Percentiles rank a stretch among this genome's conserved stretches.
phyloP scores from a whole-genome alignment of 2,888 invertebrate genomes.

The Euzetes globulus region DNA sequence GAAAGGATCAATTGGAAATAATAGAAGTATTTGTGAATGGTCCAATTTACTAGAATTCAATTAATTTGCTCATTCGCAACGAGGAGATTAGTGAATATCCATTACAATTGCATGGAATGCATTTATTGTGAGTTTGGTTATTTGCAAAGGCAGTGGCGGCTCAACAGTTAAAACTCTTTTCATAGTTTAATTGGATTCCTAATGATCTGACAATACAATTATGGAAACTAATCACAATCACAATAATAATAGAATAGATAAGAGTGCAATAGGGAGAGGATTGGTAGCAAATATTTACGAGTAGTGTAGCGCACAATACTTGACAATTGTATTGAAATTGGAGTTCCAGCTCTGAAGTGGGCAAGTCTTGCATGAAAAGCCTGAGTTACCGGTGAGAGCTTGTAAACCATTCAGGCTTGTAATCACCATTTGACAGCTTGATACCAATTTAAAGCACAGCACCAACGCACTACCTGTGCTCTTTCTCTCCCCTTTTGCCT shows the following conservation, averaged over 20 bases:
- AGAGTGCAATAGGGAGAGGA: neutral
- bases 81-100: neutral
- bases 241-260: neutral
- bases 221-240: slow-evolving; percentile 13
- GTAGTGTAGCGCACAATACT: slow-evolving; percentile 12
- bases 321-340: neutral
- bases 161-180: slow-evolving; percentile 14
- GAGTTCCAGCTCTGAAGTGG: neutral
- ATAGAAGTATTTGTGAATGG: too few relatives aligned
- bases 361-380: slow-evolving; percentile 10
- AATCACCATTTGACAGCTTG: slow-evolving; percentile 28
- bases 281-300: slow-evolving; percentile 21
- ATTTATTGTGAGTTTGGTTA: neutral
- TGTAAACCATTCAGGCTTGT: slow-evolving; percentile 27
- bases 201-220: slow-evolving; percentile 25
- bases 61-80: too few relatives aligned
- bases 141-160: slow-evolving; percentile 1
- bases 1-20: too few relatives aligned
- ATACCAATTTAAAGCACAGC: neutral
- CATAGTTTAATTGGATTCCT: slow-evolving; percentile 25
- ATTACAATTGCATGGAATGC: neutral
- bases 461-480: neutral
- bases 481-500: neutral
- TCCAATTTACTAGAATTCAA: neutral
- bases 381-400: slow-evolving; percentile 26